These are phyloP conservation scores for Enteromius viviparus DNA, from an alignment of 2,797 vertebrate genomes.

Conservation along the genomic window DNA sequence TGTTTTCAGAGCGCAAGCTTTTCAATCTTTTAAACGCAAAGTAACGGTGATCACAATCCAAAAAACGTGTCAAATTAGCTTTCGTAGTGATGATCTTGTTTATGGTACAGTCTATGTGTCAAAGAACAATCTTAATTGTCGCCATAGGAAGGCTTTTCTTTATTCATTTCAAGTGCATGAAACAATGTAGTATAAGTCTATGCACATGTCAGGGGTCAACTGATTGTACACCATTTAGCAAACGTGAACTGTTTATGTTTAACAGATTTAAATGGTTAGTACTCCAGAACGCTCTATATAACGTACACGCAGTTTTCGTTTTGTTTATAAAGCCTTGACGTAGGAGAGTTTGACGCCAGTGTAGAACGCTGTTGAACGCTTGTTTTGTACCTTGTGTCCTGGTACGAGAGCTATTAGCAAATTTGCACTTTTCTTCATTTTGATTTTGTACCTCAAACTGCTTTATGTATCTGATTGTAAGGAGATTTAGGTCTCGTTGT, in stretches of 20 bases:
- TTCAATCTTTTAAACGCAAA: neutral
- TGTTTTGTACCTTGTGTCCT: constrained; percentile 46
- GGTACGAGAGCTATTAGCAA: constrained; percentile 54
- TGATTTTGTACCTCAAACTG: constrained; percentile 52
- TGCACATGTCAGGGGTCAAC: constrained; percentile 45
- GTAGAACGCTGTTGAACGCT: constrained; percentile 8
- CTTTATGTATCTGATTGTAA: constrained; percentile 60
- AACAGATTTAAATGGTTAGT: constrained; percentile 40
- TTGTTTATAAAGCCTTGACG: constrained; percentile 16
- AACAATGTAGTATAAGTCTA: constrained; percentile 47
- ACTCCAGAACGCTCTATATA: constrained; percentile 41
- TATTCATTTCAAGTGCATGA: constrained; percentile 58
- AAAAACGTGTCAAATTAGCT: neutral
- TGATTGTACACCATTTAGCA: constrained; percentile 44
- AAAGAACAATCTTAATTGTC: constrained; percentile 46
- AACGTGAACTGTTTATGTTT: constrained; percentile 44
- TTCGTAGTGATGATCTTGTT: constrained; percentile 8
- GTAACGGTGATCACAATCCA: neutral
- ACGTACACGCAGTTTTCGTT: constrained; percentile 41
- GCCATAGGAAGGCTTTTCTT: constrained; percentile 26
- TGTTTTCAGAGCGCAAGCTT: constrained; percentile 1
- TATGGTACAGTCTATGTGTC: constrained; percentile 5
- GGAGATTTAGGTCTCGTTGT: constrained; percentile 41
- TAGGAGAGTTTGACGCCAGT: constrained; percentile 22
- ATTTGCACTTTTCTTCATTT: constrained; percentile 58